These are phyloP conservation scores for Rhamnusium bicolor DNA, from an alignment of 2,888 invertebrate species.

Conservation along the genomic window DNA sequence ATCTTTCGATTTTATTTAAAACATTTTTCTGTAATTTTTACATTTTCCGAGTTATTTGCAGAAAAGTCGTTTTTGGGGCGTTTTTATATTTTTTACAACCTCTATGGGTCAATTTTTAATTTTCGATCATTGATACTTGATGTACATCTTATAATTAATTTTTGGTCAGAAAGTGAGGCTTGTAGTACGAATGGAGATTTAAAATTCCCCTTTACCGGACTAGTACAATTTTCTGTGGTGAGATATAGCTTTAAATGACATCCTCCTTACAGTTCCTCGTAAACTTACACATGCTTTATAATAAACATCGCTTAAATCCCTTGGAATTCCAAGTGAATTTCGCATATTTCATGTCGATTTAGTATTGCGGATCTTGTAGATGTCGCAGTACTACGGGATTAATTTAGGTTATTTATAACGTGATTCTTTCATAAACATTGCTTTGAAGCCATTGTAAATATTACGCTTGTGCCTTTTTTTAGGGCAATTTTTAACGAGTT, in stretches of 20 bases:
- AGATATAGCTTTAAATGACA: background rate
- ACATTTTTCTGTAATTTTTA: too few species aligned
- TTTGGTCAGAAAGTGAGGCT: too few species aligned
- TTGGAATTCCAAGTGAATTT: constrained; percentile 13
- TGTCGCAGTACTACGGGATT: background rate
- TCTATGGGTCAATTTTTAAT: too few species aligned
- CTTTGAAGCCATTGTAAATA: constrained; percentile 4
- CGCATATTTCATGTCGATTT: constrained; percentile 13
- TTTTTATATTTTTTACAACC: too few species aligned
- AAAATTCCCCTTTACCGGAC: too few species aligned
- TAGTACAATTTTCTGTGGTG: background rate
- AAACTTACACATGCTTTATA: constrained; percentile 21
- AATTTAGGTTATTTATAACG: constrained; percentile 15
- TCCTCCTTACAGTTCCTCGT: constrained; percentile 3
- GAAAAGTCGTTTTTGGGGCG: too few species aligned
- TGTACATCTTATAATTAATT: too few species aligned
- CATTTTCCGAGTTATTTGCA: too few species aligned
- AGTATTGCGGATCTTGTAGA: constrained; percentile 6
- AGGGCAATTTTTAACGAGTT: background rate
- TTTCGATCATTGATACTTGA: too few species aligned
- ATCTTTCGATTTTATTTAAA: too few species aligned
- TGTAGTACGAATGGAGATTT: too few species aligned
- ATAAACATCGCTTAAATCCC: constrained; percentile 24
- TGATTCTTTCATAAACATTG: background rate
- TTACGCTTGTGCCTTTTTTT: background rate